phyloP scores from a whole-genome alignment of 1,140 invertebrate species.

The Frieseomelitta varia region DNA sequence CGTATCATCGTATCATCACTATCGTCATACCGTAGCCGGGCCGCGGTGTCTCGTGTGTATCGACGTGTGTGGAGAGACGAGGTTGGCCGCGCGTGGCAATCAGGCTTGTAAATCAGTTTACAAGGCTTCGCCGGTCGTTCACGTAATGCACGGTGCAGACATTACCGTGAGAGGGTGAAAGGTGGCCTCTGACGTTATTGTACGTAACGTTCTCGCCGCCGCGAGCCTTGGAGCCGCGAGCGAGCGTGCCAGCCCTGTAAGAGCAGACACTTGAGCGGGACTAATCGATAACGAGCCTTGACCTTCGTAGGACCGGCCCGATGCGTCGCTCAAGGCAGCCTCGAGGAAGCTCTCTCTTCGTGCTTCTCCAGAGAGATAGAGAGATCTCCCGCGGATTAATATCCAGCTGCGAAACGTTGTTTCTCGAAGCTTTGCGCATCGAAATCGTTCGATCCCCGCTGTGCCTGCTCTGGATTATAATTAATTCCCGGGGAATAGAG shows the following conservation, averaged over 20 bases:
- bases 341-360: background rate
- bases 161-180: background rate
- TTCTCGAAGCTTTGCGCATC: background rate
- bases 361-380: background rate
- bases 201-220: background rate
- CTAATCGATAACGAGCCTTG: conserved; percentile 73
- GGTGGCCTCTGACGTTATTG: background rate
- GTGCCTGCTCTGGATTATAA: background rate
- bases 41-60: background rate
- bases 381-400: conserved; percentile 34
- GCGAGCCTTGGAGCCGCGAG: background rate
- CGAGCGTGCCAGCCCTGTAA: conserved; percentile 28
- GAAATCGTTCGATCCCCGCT: background rate
- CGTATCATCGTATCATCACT: no score
- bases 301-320: conserved; percentile 66
- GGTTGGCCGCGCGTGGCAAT: background rate
- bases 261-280: conserved; percentile 30
- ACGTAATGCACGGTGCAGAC: conserved; percentile 19
- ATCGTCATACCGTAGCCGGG: no score
- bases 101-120: conserved; percentile 45
- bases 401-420: background rate
- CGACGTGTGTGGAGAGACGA: background rate
- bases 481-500: background rate
- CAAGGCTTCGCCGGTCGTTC: conserved; percentile 33
- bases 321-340: conserved; percentile 49